Base-by-base conservation (phyloP, 2,113 vertebrate species). In the Marcusenius ussheri region DNA sequence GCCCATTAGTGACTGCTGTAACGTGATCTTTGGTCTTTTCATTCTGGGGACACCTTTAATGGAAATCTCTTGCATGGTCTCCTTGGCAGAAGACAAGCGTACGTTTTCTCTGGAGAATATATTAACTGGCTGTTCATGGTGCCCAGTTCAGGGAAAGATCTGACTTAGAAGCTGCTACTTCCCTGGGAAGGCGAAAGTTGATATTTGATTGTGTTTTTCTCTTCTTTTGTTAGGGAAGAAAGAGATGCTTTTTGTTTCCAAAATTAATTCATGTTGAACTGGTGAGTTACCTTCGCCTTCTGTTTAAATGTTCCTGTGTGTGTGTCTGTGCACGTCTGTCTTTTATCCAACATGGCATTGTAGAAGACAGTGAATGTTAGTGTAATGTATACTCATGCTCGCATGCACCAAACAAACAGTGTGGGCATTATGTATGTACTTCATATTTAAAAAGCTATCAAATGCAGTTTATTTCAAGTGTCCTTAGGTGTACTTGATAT, bases 171-270 rank as follows among this genome's bases (percentile, higher is more conserved):
- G 4, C 21, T 11, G 5, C 21, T 31, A 17, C 39, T 27, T 84
- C 19, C 53, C 39, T 58, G 50, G 35, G 42, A 42, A 27, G 2
- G 27, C 5, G 15, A 50, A 53, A 46, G 27, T 27, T 19, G 3
- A 21, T 49, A 15, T 46, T 89, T 80, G 13, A n/a, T 39, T 53
- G 50, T 13, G 49, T 39, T 46, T 45, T n/a, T 62, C 6, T 47
- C 42, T 89, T 58, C 9, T 45, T 84, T 46, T 58, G 11, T 15
- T 74, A 89, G 51, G 80, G 35, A 89, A 84, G 51, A 89, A 89
- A 56, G 74, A 83, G 88, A 89, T 89, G 88, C 19, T 80, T 58
- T 83, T 89, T 83, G 21, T 89, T 24, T 89, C 80, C 53, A 39
- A 66, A 46, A 19, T 46, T 46, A 46, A 31, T 85, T 62, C 80